Evolutionary conservation across 64 coral and sea anemone genomes (phyloP).

Genomic region (Astreopora myriophthalma): DNA sequence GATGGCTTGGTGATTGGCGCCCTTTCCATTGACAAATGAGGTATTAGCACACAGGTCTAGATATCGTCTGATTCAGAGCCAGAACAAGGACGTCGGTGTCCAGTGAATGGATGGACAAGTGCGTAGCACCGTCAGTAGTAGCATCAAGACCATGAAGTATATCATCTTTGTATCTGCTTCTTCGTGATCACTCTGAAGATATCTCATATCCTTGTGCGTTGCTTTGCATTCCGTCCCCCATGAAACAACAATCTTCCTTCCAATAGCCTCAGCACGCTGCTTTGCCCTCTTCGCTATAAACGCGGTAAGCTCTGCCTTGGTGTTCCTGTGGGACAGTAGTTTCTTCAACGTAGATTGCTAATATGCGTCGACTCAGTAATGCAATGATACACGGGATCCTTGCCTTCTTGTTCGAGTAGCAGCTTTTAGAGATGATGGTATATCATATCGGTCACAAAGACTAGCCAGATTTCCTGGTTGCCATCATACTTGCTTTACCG

Average conservation of each 20-base stretch:
- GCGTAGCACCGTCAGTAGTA: not conserved
- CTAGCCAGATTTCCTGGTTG: too few relatives aligned
- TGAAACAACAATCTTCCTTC: not conserved
- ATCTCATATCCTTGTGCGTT: not conserved
- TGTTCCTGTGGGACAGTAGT: too few relatives aligned
- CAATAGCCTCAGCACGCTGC: not conserved
- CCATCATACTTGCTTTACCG: not conserved
- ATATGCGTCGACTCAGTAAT: too few relatives aligned
- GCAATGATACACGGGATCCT: too few relatives aligned
- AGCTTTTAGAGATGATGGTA: not conserved
- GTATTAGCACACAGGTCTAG: not conserved
- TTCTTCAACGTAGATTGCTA: too few relatives aligned
- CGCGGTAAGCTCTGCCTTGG: too few relatives aligned
- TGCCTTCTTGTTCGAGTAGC: not conserved
- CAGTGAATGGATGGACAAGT: not conserved
- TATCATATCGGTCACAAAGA: too few relatives aligned
- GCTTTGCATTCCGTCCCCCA: not conserved
- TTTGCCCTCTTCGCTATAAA: not conserved
- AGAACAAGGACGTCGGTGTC: constrained; percentile 29
- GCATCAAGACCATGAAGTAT: constrained; percentile 7
- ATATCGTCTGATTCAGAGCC: not conserved
- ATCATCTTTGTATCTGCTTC: not conserved
- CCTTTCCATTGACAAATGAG: constrained; percentile 23
- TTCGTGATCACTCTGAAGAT: not conserved
- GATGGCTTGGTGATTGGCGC: not conserved